Conservation (phyloP, 2,888 invertebrate species). For the Troides oblongomaculatus region DNA sequence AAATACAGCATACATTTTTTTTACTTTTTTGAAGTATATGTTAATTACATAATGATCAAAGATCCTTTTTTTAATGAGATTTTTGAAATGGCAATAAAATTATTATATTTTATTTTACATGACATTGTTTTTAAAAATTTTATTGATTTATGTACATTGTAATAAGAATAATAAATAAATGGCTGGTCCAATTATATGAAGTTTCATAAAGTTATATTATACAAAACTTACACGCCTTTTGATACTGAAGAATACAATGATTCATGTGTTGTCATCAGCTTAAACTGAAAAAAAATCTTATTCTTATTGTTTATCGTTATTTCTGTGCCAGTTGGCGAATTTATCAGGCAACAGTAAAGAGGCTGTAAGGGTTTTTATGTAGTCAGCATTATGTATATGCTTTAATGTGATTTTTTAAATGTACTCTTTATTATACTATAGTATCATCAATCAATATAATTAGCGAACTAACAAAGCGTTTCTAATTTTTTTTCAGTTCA, state of each 20-base stretch:
- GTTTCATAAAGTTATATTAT: constrained; percentile 29
- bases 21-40: not conserved
- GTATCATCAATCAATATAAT: constrained; percentile 77
- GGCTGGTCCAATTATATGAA: constrained; percentile 5
- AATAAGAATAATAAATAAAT: not conserved
- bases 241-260: not conserved
- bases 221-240: not conserved
- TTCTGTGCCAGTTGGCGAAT: constrained; percentile 57
- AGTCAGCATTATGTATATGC: constrained; percentile 81
- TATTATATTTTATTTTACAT: not conserved
- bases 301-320: constrained; percentile 66
- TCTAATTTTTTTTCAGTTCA: constrained; percentile 72
- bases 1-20: not conserved
- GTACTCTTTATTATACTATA: constrained; percentile 78
- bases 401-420: constrained; percentile 81
- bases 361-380: constrained; percentile 77
- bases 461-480: constrained; percentile 78
- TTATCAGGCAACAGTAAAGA: constrained; percentile 46
- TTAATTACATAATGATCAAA: not conserved
- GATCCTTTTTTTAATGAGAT: not conserved
- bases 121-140: not conserved
- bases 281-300: constrained; percentile 44
- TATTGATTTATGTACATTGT: not conserved
- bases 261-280: constrained; percentile 40
- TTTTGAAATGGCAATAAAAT: not conserved